phyloP scores from a whole-genome alignment of 1,140 invertebrate genomes.

The Monochamus saltuarius region DNA sequence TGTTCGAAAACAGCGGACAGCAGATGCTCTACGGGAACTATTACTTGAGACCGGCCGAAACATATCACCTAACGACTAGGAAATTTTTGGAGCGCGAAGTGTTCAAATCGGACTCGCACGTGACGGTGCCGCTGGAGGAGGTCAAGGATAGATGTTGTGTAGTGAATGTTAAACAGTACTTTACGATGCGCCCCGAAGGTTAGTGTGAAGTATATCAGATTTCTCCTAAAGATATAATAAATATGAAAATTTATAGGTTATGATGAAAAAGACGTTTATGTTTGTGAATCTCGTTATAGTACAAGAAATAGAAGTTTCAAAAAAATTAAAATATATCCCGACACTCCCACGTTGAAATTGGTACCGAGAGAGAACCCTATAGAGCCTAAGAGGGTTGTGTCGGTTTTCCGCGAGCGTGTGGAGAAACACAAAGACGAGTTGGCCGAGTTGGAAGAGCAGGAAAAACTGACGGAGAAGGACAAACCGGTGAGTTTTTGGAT shows the following conservation, averaged over 20 bases:
- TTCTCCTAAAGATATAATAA: slow-evolving; percentile 2
- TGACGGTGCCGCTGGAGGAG: slow-evolving; percentile 81
- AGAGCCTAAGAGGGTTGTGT: slow-evolving; percentile 84
- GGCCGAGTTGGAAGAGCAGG: slow-evolving; percentile 78
- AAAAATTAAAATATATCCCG: slow-evolving; percentile 87
- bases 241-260: slow-evolving; percentile 58
- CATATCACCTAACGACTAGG: slow-evolving; percentile 91
- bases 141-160: slow-evolving; percentile 92
- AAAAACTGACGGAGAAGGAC: slow-evolving; percentile 76
- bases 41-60: slow-evolving; percentile 80
- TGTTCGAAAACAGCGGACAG: slow-evolving; percentile 81
- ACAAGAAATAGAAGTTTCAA: slow-evolving; percentile 84
- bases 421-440: slow-evolving; percentile 90
- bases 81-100: slow-evolving; percentile 96
- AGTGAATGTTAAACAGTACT: slow-evolving; percentile 94
- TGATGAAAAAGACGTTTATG: slow-evolving; percentile 92
- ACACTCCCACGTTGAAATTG: slow-evolving; percentile 65
- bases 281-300: slow-evolving; percentile 95
- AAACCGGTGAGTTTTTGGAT: slow-evolving; percentile 62
- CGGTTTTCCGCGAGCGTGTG: slow-evolving; percentile 88
- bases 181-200: slow-evolving; percentile 83
- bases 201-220: slow-evolving; percentile 6
- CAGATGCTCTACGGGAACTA: slow-evolving; percentile 89
- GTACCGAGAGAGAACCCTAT: slow-evolving; percentile 71
- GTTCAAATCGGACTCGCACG: slow-evolving; percentile 89